These are phyloP conservation scores for Mesoclemmys tuberculata DNA, from an alignment of 2,113 vertebrate species.

Conservation along the genomic window DNA sequence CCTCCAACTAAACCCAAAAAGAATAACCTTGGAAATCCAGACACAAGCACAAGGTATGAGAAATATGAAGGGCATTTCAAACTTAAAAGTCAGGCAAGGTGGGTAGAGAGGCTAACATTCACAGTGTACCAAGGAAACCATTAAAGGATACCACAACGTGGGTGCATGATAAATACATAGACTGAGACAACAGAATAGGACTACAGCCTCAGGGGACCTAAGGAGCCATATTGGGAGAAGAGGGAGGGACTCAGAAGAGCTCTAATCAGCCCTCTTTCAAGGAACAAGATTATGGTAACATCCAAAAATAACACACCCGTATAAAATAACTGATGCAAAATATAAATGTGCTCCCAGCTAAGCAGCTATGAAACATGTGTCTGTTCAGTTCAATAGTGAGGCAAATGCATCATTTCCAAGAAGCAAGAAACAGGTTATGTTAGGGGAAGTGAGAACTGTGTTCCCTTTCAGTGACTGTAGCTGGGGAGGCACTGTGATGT, in stretches of 20 bases:
- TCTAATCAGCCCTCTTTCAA: rapidly evolving
- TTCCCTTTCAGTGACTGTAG: neutral
- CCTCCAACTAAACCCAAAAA: neutral
- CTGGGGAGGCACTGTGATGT: slow-evolving; percentile 9
- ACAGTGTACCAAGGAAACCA: neutral
- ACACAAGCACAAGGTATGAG: neutral
- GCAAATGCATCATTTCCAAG: slow-evolving; percentile 41
- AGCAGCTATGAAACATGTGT: slow-evolving; percentile 37
- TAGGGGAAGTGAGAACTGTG: neutral
- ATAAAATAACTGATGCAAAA: slow-evolving; percentile 29
- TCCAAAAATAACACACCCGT: neutral
- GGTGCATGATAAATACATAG: neutral
- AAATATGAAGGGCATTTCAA: neutral
- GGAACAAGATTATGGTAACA: neutral
- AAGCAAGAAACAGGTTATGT: slow-evolving; percentile 21
- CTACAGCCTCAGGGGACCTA: neutral
- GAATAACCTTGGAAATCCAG: neutral
- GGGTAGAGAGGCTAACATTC: neutral
- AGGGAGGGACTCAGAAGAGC: neutral
- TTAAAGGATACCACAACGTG: rapidly evolving
- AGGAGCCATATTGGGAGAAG: neutral
- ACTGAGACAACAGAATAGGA: neutral
- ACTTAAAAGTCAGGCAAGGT: neutral
- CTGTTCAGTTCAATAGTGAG: neutral
- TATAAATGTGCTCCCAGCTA: slow-evolving; percentile 23